Conservation (phyloP, 2,888 invertebrate species). For the Ptilodon capucinus region DNA sequence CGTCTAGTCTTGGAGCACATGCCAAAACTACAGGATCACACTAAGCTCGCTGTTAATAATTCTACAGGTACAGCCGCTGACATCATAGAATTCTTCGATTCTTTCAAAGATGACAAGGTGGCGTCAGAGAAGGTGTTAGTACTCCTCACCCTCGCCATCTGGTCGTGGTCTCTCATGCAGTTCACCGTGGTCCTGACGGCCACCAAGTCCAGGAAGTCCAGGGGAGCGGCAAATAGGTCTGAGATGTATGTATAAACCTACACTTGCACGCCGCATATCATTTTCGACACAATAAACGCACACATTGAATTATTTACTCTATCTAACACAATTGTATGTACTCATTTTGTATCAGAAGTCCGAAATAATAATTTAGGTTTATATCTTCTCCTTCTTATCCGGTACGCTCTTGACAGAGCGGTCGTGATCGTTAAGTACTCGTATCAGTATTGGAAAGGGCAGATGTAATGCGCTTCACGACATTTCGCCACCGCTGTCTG, state of each 20-base stretch:
- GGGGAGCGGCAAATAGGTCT: constrained; percentile 84
- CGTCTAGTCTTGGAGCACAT: too few species aligned
- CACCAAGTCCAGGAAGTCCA: constrained; percentile 89
- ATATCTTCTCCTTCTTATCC: too few species aligned
- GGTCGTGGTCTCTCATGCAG: constrained; percentile 97
- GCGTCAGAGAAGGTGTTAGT: constrained; percentile 90
- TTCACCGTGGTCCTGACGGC: constrained; percentile 97
- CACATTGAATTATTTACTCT: neutral
- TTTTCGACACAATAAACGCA: neutral
- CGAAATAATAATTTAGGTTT: too few species aligned
- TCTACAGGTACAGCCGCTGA: constrained; percentile 94
- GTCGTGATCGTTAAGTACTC: too few species aligned
- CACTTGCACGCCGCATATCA: constrained; percentile 27
- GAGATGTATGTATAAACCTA: constrained; percentile 72
- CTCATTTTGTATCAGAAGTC: too few species aligned
- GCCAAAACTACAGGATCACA: too few species aligned
- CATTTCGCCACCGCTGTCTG: too few species aligned
- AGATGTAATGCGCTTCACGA: too few species aligned
- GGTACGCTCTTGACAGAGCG: too few species aligned
- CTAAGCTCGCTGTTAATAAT: too few species aligned
- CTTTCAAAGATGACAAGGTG: constrained; percentile 94
- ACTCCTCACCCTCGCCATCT: constrained; percentile 92
- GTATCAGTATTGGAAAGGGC: too few species aligned
- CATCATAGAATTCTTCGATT: constrained; percentile 98
- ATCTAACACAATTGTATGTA: neutral